Base-by-base conservation (phyloP, 35 echinoderm and acorn worm species). In the Apostichopus japonicus region DNA sequence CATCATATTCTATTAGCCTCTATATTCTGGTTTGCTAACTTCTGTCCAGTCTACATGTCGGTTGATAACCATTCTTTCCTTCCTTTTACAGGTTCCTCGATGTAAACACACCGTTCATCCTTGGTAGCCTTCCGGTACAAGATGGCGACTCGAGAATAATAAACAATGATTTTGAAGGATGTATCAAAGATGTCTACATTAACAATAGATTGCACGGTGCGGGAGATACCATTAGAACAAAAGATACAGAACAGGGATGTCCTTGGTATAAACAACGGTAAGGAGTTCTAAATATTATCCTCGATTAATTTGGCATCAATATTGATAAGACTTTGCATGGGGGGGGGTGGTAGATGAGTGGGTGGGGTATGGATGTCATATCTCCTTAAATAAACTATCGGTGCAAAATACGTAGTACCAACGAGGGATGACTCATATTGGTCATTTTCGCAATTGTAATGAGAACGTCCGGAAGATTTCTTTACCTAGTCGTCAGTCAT, bases 71-170 rank as follows among this genome's bases (percentile, higher is more conserved):
- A 21, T 78, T 33, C 21, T 23, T 33, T 82, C 16, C 17, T 67
- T n/a, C 51, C 24, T 33, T 73, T 33, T 13, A 62, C 80, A 97
- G 96, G 96, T 97, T 96, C 77, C 77, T 97, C 4, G 96, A 97
- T 79, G 96, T 97, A 52, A 97, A 97, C 71, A 95, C 96, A 22
- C 96, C 96, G 6, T 87, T 97, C 15, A 77, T 97, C 44, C 71
- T 97, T 7, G 96, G 96, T 1, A 97, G 93, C 78, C 80, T 97
- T 24, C 96, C 96, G 13, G 56, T 82, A 27, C 79, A 86, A 77
- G 91, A 97, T 51, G 92, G 94, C 14, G 96, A 97, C 52, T 92
- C 93, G n/a, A 77, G 96, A 72, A 94, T 97, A 62, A 65, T 97
- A 65, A 94, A 93, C 73, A 84, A 91, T 8, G 91, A 97, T 55